Base-by-base conservation (phyloP, 2,888 invertebrate genomes). In the Polymixis flavicincta region DNA sequence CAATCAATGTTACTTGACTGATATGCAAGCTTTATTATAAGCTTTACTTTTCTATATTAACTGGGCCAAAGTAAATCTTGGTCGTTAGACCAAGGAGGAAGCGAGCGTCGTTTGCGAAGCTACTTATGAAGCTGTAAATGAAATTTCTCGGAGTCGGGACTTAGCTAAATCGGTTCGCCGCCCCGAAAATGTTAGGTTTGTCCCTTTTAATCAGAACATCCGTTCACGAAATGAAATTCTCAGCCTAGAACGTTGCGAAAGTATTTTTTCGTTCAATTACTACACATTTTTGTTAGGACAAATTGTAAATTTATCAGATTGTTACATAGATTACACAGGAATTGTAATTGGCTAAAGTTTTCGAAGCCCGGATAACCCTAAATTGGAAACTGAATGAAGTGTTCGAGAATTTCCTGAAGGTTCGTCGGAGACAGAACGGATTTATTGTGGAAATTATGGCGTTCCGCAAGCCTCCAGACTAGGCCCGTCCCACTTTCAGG, bases 401-500 rank as follows among this genome's bases (percentile, higher is more conserved):
- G 76, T 79, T 67, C 57, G 59, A 79, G 75, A 83, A 86, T 84
- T 78, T 84, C 74, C 81, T 75, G 72, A 75, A 84, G 74, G 76
- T 84, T 83, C 71, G 79, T 83, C 71, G 75, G 76, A 78, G 84
- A 86, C 83, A 80, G 74, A 90, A 88, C 74, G 81, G 87, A 90
- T 90, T 89, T 86, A 89, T 89, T 84, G 88, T 88, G 86, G 79
- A 89, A 90, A 84, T 82, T 84, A 61, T 87, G 84, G 86, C 86
- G 88, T 87, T 86, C 87, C 89, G 87, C 89, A 87, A 91, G 90
- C 87, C 89, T 90, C 90, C 92, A 93, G 94, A 93, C 93, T 91
- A 90, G 89, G 91, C 90, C 89, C 93, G 95, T 89, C 93, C 95
- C 89, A 95, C 90, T 93, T 95, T 94, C 89, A 92, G 90, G 93